These are phyloP conservation scores for Balanococcus diminutus DNA, from an alignment of 2,888 invertebrate genomes.

Conservation along the genomic window DNA sequence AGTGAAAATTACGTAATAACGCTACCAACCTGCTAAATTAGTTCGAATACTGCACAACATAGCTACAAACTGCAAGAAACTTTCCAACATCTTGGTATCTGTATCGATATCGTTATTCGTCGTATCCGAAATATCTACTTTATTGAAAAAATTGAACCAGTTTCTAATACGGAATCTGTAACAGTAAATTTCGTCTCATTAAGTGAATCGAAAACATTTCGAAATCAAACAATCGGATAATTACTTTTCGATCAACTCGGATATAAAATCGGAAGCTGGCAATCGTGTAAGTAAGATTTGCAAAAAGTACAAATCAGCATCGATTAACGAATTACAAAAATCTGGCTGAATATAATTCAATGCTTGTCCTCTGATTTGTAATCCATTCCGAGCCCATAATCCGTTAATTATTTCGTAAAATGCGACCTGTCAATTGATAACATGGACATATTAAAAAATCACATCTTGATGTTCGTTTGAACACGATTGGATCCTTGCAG, in stretches of 20 bases:
- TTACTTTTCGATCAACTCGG: slow-evolving; percentile 85
- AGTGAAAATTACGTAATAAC: not conserved
- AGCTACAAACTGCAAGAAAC: slow-evolving; percentile 87
- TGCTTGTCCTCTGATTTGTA: slow-evolving; percentile 98
- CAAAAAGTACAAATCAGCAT: slow-evolving; percentile 92
- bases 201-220: not conserved
- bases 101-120: not conserved
- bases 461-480: no score
- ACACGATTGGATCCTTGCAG: no score
- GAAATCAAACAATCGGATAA: no score
- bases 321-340: slow-evolving; percentile 98
- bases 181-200: not conserved
- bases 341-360: slow-evolving; percentile 99
- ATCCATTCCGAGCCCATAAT: slow-evolving; percentile 92
- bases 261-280: slow-evolving; percentile 82
- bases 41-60: slow-evolving; percentile 86
- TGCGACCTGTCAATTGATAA: slow-evolving; percentile 84
- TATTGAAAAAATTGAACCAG: not conserved
- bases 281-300: slow-evolving; percentile 91
- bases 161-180: slow-evolving; percentile 1
- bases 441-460: no score
- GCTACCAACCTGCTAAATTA: slow-evolving; percentile 72
- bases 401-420: slow-evolving; percentile 94
- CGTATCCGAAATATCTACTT: not conserved
- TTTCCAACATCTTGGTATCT: slow-evolving; percentile 74